Percentiles rank a stretch among this genome's conserved stretches.
Conservation (phyloP, 2,888 invertebrate genomes). For the Dryadula phaetusa region DNA sequence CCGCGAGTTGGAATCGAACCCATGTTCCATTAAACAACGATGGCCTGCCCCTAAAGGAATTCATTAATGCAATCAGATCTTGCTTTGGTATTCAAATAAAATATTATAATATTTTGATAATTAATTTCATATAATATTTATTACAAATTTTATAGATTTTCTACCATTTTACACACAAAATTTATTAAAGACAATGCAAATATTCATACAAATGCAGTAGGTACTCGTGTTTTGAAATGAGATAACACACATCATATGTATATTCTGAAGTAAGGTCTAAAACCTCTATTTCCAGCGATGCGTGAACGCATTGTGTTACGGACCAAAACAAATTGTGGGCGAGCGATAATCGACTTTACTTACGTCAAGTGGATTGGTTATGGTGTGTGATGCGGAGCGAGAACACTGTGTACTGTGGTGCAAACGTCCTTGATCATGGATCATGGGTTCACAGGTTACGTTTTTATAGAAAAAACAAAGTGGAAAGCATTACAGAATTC, state of each 20-base stretch:
- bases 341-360: background rate
- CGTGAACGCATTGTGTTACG: slow-evolving; percentile 63
- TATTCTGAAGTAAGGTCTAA: slow-evolving; percentile 13
- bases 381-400: background rate
- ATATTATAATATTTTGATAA: no score
- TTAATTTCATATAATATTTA: no score
- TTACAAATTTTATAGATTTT: no score
- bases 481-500: no score
- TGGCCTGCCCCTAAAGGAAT: no score
- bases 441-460: background rate
- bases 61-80: no score
- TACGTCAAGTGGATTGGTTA: background rate
- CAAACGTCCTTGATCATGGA: slow-evolving; percentile 14
- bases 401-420: background rate
- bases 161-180: no score
- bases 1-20: no score
- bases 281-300: slow-evolving; percentile 51
- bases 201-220: background rate
- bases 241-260: background rate
- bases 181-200: no score
- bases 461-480: no score
- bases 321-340: slow-evolving; percentile 24
- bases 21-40: no score
- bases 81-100: no score
- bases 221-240: background rate